Evolutionary conservation across 1,140 invertebrate species (phyloP).

Genomic region (Araneus ventricosus): DNA sequence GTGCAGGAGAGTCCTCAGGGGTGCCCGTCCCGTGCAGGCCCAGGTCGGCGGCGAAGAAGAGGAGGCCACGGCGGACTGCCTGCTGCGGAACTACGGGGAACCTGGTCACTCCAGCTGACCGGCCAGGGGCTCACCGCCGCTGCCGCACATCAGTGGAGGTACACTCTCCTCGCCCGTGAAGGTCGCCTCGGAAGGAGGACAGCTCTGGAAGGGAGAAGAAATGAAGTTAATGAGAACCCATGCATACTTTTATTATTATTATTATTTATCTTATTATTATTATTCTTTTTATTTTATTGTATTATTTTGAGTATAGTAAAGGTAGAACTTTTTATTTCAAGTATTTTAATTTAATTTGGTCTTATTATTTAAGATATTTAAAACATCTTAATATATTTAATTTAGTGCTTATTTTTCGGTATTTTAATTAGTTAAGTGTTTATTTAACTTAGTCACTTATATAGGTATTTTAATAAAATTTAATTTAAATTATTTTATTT

Average conservation of each 20-base stretch:
- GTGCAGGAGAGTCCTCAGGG: constrained; percentile 93
- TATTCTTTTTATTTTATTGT: too few relatives aligned
- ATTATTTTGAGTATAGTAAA: too few relatives aligned
- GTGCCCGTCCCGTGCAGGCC: constrained; percentile 85
- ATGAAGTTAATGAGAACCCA: not conserved
- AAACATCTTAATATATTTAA: too few relatives aligned
- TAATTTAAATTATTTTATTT: too few relatives aligned
- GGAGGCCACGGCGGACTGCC: constrained; percentile 92
- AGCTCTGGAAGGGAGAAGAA: constrained; percentile 86
- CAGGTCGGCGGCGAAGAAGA: constrained; percentile 85
- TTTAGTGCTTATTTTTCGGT: too few relatives aligned
- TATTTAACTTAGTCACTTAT: too few relatives aligned
- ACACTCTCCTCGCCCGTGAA: constrained; percentile 95
- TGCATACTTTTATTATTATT: not conserved
- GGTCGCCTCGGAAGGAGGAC: constrained; percentile 93
- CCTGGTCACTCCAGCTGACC: constrained; percentile 92
- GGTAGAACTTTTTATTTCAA: too few relatives aligned
- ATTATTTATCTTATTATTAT: not conserved
- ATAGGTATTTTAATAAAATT: too few relatives aligned
- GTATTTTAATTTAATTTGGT: too few relatives aligned
- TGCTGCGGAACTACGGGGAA: constrained; percentile 95
- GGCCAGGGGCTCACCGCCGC: constrained; percentile 86
- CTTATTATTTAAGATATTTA: too few relatives aligned
- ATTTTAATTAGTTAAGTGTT: too few relatives aligned
- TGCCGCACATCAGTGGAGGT: constrained; percentile 93